Evolutionary conservation across 2,113 vertebrate species (phyloP).

Genomic region (Sapajus apella): DNA sequence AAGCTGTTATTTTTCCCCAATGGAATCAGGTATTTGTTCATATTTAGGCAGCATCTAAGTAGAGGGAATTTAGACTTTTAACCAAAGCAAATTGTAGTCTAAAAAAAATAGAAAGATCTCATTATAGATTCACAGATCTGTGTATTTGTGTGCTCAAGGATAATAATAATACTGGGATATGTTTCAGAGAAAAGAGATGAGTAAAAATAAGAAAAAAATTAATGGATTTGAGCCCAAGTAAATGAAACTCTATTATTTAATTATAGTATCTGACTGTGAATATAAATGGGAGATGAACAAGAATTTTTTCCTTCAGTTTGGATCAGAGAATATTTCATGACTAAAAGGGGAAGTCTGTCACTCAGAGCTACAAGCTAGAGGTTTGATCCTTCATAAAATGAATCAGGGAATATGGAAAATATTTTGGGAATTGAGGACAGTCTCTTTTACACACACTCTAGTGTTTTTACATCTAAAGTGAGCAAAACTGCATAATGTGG

Average conservation of each 20-base stretch:
- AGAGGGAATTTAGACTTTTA: constrained; percentile 81
- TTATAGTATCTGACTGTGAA: constrained; percentile 70
- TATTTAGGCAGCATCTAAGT: constrained; percentile 79
- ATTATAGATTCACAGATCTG: constrained; percentile 74
- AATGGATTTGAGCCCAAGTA: constrained; percentile 71
- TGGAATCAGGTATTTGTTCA: constrained; percentile 76
- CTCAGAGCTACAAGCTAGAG: constrained; percentile 43
- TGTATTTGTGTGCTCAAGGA: constrained; percentile 74
- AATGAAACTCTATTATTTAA: constrained; percentile 77
- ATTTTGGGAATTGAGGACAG: constrained; percentile 46
- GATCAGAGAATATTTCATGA: constrained; percentile 37
- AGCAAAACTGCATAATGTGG: not conserved
- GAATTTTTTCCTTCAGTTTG: constrained; percentile 31
- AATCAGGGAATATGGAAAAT: constrained; percentile 29
- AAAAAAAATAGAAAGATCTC: constrained; percentile 71
- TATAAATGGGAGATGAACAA: constrained; percentile 54
- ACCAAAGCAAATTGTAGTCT: constrained; percentile 72
- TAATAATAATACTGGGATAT: constrained; percentile 69
- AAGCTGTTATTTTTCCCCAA: constrained; percentile 77
- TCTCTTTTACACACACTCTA: constrained; percentile 12
- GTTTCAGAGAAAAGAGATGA: constrained; percentile 66
- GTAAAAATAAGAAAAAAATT: constrained; percentile 67
- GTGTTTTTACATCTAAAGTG: constrained; percentile 37
- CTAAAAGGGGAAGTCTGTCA: constrained; percentile 66
- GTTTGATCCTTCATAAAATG: constrained; percentile 50